Evolutionary conservation across 1,140 invertebrate genomes (phyloP), one percentile per base, ranked within the genome.

Genomic region (Hylyphantes graminicola): DNA sequence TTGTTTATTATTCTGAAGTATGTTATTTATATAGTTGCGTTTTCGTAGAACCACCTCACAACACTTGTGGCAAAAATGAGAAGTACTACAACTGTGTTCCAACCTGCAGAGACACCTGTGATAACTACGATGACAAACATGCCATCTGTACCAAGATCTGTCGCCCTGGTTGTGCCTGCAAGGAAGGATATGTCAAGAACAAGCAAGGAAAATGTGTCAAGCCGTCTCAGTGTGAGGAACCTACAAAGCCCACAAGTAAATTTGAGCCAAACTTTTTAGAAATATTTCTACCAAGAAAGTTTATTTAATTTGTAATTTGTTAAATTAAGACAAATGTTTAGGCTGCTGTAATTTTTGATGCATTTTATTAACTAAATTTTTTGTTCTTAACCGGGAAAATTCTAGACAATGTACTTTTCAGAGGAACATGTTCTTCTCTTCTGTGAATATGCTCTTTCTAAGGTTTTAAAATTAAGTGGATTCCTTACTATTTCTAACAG

Each of bases 161-260:
- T 19, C 35, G 15, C 3, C 4, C 17, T 7, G 82, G 82, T 2
- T 84, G 63, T 7, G 75, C 68, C 13, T 76, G 73, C 19, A 70
- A 61, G 6, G 17, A 78, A 21, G 83, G 83, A 3, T 12, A 50
- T n/a, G 54, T 75, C 17, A 55, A 73, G 48, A 76, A 67, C 15
- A 17, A 51, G 7, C 17, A 65, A 10, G 73, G 63, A 35, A 19
- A 64, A 0, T 70, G 65, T 50, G 64, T 80, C 19, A 2, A 10
- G 0, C 10, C 72, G 2, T 59, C 54, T 15, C 17, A 74, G 11
- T 74, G 72, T 15, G n/a, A 19, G 12, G 3, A 50, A 7, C 54
- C 53, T 15, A n/a, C 72, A 4, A 59, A 19, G 4, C 7, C 48
- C 11, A 70, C 55, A 54, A 70, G 50, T n/a, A 13, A 70, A 12